Evolutionary conservation across 2,797 vertebrate species (phyloP).

Genomic region (Vireo griseus): DNA sequence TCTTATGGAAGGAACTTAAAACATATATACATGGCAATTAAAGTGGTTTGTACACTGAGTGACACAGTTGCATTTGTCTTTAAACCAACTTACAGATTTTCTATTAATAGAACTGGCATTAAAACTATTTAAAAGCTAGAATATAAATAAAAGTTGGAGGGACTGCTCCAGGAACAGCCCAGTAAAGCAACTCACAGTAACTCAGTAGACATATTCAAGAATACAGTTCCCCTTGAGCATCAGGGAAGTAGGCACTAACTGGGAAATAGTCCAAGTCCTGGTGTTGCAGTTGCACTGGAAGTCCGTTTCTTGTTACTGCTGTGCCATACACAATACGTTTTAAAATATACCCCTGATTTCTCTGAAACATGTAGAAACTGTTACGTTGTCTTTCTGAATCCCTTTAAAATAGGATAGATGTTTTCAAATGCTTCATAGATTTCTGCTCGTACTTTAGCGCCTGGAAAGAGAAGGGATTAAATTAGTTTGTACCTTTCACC

Average conservation of each 20-base stretch:
- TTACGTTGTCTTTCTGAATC: conserved; percentile 97
- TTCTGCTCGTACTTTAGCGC: conserved; percentile 97
- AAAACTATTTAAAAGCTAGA: conserved; percentile 71
- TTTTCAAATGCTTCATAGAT: conserved; percentile 99
- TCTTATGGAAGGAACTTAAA: conserved; percentile 64
- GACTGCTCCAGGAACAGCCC: conserved; percentile 47
- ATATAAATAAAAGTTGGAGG: conserved; percentile 72
- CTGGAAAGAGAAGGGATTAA: conserved; percentile 62
- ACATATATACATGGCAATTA: conserved; percentile 64
- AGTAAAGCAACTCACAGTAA: conserved; percentile 63
- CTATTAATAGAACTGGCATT: conserved; percentile 58
- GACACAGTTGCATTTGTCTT: conserved; percentile 49
- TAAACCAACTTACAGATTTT: conserved; percentile 50
- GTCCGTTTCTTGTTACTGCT: conserved; percentile 45
- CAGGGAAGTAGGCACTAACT: conserved; percentile 51
- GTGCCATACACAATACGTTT: conserved; percentile 49
- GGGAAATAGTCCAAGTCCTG: conserved; percentile 57
- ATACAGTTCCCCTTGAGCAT: conserved; percentile 26
- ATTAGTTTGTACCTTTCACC: background rate
- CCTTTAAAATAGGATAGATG: conserved; percentile 99
- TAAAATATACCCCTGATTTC: conserved; percentile 50
- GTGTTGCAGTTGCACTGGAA: conserved; percentile 29
- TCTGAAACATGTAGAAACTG: conserved; percentile 17
- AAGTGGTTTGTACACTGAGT: conserved; percentile 65
- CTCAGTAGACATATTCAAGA: conserved; percentile 51